Conservation (phyloP, 1,140 invertebrate genomes). For the Ectropis grisescens region DNA sequence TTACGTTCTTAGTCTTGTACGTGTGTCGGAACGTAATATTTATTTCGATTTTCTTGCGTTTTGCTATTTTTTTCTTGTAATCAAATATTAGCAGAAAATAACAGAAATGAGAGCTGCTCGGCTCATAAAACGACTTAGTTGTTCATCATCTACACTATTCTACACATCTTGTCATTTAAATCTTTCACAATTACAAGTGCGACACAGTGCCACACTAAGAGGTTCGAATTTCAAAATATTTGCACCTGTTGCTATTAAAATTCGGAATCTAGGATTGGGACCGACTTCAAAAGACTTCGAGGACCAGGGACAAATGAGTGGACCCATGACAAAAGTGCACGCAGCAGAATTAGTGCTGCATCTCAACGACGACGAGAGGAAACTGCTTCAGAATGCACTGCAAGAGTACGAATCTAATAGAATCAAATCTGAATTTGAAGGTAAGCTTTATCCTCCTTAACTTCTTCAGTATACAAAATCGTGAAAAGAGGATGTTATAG, state of each 20-base stretch:
- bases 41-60: no score
- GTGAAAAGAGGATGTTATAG: no score
- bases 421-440: constrained; percentile 81
- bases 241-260: constrained; percentile 21
- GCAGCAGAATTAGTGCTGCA: constrained; percentile 78
- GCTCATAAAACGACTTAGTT: constrained; percentile 24
- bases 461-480: no score
- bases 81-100: background rate
- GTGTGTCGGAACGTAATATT: no score
- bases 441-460: constrained; percentile 54
- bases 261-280: constrained; percentile 48
- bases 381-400: constrained; percentile 73
- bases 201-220: constrained; percentile 29
- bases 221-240: constrained; percentile 27
- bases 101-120: constrained; percentile 42
- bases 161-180: constrained; percentile 26
- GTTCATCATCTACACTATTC: constrained; percentile 16
- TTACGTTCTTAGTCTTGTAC: no score
- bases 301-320: constrained; percentile 44
- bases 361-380: constrained; percentile 77
- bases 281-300: constrained; percentile 60
- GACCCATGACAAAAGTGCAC: constrained; percentile 74
- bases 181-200: constrained; percentile 26
- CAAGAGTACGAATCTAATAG: constrained; percentile 79
- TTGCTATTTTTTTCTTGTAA: no score